Conservation (phyloP, 2,797 vertebrate species). For the Chloroceryle amazona region DNA sequence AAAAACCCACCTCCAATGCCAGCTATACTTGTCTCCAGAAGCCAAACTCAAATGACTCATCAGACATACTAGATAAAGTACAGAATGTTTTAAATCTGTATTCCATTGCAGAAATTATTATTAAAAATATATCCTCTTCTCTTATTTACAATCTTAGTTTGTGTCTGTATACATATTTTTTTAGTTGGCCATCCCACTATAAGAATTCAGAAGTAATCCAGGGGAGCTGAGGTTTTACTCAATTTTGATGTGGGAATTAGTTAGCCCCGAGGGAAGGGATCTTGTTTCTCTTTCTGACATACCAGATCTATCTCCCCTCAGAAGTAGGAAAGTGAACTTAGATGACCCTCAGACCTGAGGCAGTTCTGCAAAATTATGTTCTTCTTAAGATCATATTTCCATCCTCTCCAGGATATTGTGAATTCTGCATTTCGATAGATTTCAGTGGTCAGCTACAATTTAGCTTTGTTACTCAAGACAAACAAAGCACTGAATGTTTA, state of each 20-base stretch:
- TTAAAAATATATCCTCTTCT: background rate
- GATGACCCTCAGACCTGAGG: background rate
- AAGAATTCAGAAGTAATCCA: background rate
- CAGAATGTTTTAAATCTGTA: background rate
- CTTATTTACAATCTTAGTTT: background rate
- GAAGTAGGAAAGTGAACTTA: background rate
- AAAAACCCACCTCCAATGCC: background rate
- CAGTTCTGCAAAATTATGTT: background rate
- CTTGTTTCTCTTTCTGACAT: background rate
- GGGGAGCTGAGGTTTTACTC: background rate
- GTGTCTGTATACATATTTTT: background rate
- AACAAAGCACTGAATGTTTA: background rate
- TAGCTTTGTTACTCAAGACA: background rate
- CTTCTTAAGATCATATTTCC: background rate
- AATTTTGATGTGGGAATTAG: background rate
- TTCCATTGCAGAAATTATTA: background rate
- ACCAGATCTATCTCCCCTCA: background rate
- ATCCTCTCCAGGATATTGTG: background rate
- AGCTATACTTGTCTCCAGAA: background rate
- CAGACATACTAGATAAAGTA: background rate
- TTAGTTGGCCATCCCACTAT: rapidly evolving
- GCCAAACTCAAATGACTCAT: background rate
- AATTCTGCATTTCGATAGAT: background rate
- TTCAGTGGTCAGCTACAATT: background rate
- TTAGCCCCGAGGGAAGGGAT: background rate